Percentiles rank a stretch among this genome's conserved stretches.
These are phyloP conservation scores for Diplodus sargus DNA, from an alignment of 2,797 vertebrate species.

Conservation along the genomic window DNA sequence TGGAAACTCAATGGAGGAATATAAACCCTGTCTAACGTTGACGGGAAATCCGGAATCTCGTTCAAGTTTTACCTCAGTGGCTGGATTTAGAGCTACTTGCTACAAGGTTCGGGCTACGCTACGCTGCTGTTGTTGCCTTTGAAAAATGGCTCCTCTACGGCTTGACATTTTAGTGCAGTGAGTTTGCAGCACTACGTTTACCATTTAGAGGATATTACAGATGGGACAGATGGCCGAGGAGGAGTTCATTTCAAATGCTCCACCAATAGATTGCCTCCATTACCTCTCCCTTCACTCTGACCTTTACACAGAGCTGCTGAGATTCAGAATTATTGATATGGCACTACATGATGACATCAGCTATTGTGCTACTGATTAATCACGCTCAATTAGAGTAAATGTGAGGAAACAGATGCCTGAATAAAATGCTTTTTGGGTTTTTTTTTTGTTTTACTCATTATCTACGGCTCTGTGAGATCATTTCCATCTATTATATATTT, in stretches of 20 bases:
- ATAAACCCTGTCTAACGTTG: conserved; percentile 18
- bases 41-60: conserved; percentile 19
- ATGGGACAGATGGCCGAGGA: conserved; percentile 35
- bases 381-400: conserved; percentile 59
- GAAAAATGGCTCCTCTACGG: conserved; percentile 23
- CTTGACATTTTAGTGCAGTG: conserved; percentile 44
- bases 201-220: conserved; percentile 45
- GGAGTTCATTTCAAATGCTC: conserved; percentile 51
- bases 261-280: conserved; percentile 44
- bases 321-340: conserved; percentile 58
- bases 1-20: conserved; percentile 29
- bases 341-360: conserved; percentile 50
- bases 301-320: conserved; percentile 62
- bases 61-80: not conserved
- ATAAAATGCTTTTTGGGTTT: not conserved
- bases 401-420: conserved; percentile 35
- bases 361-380: conserved; percentile 56
- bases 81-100: conserved; percentile 11
- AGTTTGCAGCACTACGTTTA: conserved; percentile 10
- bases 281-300: conserved; percentile 53
- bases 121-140: not conserved
- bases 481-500: conserved; percentile 26
- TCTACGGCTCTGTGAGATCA: conserved; percentile 14
- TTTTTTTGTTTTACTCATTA: not conserved
- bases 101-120: conserved; percentile 5